Percentiles rank a stretch among this genome's conserved stretches.
Conservation (phyloP, 2,888 invertebrate species). For the Lomographa bimaculata region DNA sequence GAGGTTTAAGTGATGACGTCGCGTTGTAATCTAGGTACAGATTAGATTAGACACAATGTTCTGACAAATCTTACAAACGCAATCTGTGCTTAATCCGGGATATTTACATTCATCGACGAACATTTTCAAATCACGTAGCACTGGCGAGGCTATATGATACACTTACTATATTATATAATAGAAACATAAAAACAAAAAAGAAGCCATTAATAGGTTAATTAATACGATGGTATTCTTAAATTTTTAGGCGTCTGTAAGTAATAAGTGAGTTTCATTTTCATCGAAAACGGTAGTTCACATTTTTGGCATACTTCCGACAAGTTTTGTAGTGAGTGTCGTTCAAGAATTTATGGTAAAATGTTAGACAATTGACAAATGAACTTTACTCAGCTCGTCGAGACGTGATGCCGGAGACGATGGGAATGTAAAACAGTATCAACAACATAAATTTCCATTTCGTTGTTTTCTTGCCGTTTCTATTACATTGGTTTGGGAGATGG, state of each 20-base stretch:
- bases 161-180: conserved; percentile 16
- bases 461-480: conserved; percentile 45
- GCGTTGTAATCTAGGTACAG: conserved; percentile 4
- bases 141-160: neutral
- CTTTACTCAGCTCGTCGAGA: conserved; percentile 60
- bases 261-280: no score
- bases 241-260: no score
- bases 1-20: neutral
- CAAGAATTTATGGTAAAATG: conserved; percentile 56
- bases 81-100: conserved; percentile 10
- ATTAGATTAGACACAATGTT: conserved; percentile 5
- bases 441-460: conserved; percentile 49
- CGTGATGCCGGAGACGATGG: conserved; percentile 58
- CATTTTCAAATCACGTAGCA: neutral
- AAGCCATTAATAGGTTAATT: no score
- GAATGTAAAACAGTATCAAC: conserved; percentile 64
- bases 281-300: conserved; percentile 39
- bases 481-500: conserved; percentile 31
- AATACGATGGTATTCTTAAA: no score
- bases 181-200: no score
- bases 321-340: conserved; percentile 49
- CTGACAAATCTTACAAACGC: conserved; percentile 9
- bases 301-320: conserved; percentile 47
- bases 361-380: conserved; percentile 66
- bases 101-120: conserved; percentile 26